Evolutionary conservation across 2,113 vertebrate species (phyloP), one percentile per base, ranked within the genome.

Genomic region (Panurus biarmicus): DNA sequence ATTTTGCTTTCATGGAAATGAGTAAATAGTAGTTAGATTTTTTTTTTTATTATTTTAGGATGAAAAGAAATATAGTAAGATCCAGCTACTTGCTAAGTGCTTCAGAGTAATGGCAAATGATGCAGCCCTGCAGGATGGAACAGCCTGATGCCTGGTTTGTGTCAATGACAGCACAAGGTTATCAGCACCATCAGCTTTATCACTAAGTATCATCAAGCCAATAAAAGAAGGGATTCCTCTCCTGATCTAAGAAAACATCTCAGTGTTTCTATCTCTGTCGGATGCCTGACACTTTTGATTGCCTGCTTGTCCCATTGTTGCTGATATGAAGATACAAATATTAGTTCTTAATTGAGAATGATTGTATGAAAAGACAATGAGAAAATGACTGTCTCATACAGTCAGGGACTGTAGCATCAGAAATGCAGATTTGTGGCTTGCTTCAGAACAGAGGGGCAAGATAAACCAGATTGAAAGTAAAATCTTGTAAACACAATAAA

Each of bases 1-100:
- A 56, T 51, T 87, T 95, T 58, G 33, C 23, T 61, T 75, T 42
- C 38, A 26, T 50, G 29, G 25, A 79, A 83, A 66, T 60, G 26
- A 70, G 40, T 29, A 54, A 50, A 36, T 36, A 81, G 25, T 35
- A 11, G 31, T 45, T 77, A 73, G 31, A 58, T 53, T 2, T 45
- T 88, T 93, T 96, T 85, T 29, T 88, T 93, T 96, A 83, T 29
- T 62, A 81, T 56, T 76, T 90, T 57, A 62, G 64, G 17, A 74
- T 81, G 3, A 6, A 75, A 83, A 25, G 25, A 81, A 83, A 28
- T 23, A 48, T 12, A 25, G 13, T 70, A 77, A 89, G 65, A 79
- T 36, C 7, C 62, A 53, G 12, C 73, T 91, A 56, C 57, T 48
- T 73, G 60, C 19, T 78, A 66, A 90, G 40, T 67, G 35, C 47